Percentiles rank a stretch among this genome's conserved stretches.
Evolutionary conservation across 2,113 vertebrate genomes (phyloP).

Genomic region (Lepisosteus oculatus): DNA sequence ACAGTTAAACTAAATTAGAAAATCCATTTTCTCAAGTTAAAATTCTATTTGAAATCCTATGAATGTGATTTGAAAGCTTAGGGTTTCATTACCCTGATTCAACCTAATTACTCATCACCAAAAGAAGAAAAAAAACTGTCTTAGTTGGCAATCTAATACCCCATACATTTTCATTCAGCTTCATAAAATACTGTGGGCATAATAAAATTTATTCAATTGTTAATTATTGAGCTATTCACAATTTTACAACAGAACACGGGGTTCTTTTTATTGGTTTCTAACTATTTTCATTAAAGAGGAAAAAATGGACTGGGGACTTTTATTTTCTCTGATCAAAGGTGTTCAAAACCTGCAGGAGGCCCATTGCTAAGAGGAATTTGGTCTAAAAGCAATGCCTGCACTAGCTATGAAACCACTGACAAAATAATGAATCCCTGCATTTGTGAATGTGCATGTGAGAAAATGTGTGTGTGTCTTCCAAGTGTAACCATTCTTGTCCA

Average conservation of each 20-base stretch:
- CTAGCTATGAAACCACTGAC: neutral
- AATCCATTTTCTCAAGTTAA: no score
- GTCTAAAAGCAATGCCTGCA: neutral
- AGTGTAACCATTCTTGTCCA: no score
- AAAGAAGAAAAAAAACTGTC: constrained; percentile 7
- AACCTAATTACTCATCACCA: no score
- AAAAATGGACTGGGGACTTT: constrained; percentile 37
- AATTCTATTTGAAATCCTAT: no score
- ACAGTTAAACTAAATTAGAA: no score
- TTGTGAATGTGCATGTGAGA: neutral
- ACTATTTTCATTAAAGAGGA: constrained; percentile 43
- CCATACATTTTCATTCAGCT: constrained; percentile 36
- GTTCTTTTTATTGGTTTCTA: constrained; percentile 45
- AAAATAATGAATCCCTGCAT: neutral
- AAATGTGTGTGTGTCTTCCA: neutral
- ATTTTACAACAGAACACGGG: constrained; percentile 48
- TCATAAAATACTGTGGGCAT: constrained; percentile 44
- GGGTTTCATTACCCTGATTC: no score
- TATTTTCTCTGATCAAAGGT: constrained; percentile 29
- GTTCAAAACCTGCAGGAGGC: constrained; percentile 33
- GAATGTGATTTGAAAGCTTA: no score
- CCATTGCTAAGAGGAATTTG: neutral
- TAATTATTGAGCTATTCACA: constrained; percentile 49
- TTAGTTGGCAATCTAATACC: constrained; percentile 10
- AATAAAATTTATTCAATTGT: constrained; percentile 52